Conservation (phyloP, 2,797 vertebrate species). For the Hemitrygon akajei region DNA sequence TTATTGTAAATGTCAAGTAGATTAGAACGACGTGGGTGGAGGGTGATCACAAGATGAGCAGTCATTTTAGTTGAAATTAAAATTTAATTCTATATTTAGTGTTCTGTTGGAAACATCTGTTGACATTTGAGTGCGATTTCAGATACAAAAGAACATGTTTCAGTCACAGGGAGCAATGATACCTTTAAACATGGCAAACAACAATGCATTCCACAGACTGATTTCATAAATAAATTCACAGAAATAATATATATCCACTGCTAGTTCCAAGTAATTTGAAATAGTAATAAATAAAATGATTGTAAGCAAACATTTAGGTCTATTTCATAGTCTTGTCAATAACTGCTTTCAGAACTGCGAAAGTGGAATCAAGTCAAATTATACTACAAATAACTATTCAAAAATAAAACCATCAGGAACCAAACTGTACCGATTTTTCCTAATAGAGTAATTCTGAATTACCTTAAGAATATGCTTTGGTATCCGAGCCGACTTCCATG, state of each 20-base stretch:
- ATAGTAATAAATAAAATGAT: not conserved
- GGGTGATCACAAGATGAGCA: not conserved
- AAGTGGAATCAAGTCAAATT: not conserved
- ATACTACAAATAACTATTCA: not conserved
- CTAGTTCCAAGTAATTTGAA: not conserved
- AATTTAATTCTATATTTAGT: not conserved
- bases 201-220: not conserved
- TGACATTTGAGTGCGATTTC: not conserved
- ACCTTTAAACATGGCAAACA: too few relatives aligned
- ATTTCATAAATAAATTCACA: not conserved
- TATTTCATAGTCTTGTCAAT: not conserved
- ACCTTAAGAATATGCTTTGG: conserved; percentile 56
- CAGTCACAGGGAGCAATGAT: not conserved
- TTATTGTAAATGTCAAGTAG: not conserved
- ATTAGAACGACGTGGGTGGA: not conserved
- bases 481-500: conserved; percentile 50
- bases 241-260: not conserved
- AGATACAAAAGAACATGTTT: not conserved
- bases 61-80: not conserved
- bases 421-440: conserved; percentile 40
- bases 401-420: not conserved
- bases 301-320: not conserved
- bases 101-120: not conserved
- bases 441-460: conserved; percentile 42
- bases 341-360: not conserved